Conservation (phyloP, 2,888 invertebrate species). For the Linnaemya tessellans region DNA sequence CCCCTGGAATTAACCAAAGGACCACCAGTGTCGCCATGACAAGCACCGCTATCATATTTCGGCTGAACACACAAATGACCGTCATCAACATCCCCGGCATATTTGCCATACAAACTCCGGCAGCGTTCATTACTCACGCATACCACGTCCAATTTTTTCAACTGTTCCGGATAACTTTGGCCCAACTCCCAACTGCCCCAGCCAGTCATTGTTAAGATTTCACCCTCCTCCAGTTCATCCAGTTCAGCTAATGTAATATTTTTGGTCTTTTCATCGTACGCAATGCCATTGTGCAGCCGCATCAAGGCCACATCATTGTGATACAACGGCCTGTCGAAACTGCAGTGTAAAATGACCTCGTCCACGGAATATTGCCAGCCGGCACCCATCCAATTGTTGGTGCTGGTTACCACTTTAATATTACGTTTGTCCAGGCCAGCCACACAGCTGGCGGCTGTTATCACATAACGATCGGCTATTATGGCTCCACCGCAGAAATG, state of each 20-base stretch:
- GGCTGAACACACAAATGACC: conserved; percentile 85
- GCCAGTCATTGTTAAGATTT: conserved; percentile 85
- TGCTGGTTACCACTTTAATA: conserved; percentile 79
- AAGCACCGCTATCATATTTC: conserved; percentile 84
- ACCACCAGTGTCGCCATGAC: conserved; percentile 81
- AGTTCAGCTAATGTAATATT: conserved; percentile 85
- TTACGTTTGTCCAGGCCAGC: conserved; percentile 76
- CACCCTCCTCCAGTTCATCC: conserved; percentile 83
- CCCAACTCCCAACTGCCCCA: conserved; percentile 86
- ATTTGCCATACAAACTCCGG: conserved; percentile 78
- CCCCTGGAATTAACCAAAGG: conserved; percentile 78
- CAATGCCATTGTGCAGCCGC: conserved; percentile 84
- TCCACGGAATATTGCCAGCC: conserved; percentile 77
- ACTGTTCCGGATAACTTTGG: conserved; percentile 83
- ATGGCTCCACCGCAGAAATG: conserved; percentile 82
- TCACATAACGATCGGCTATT: conserved; percentile 77
- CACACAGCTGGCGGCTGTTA: conserved; percentile 82
- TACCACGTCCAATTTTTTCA: conserved; percentile 84
- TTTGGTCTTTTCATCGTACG: conserved; percentile 84
- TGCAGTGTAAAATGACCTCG: conserved; percentile 77
- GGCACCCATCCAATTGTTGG: conserved; percentile 77
- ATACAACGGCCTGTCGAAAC: conserved; percentile 80
- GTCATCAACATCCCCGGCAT: conserved; percentile 84
- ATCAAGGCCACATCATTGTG: conserved; percentile 89
- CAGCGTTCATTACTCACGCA: conserved; percentile 85